Evolutionary conservation across 2,113 vertebrate species (phyloP).

Genomic region (Plestiodon gilberti): DNA sequence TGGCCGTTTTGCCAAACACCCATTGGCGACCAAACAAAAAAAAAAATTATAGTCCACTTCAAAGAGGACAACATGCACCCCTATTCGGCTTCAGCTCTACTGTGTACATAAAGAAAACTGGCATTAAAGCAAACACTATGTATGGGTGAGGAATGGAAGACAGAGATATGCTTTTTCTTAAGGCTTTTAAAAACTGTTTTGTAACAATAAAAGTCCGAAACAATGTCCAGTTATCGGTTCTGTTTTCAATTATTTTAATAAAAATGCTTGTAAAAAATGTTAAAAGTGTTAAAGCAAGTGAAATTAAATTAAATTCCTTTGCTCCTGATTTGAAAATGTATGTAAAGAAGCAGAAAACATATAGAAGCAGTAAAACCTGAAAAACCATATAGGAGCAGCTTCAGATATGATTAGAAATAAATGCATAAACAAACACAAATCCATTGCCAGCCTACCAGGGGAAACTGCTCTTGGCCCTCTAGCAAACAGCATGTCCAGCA

Average conservation of each 20-base stretch:
- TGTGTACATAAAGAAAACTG: not conserved
- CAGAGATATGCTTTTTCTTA: not conserved
- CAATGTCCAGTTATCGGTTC: not conserved
- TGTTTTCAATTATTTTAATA: not conserved
- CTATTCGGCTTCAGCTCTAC: no score
- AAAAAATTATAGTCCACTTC: not conserved
- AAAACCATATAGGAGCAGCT: not conserved
- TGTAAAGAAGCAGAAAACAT: not conserved
- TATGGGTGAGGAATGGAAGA: not conserved
- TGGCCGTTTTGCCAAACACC: not conserved
- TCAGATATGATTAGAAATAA: not conserved
- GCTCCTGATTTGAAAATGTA: not conserved
- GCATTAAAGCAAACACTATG: not conserved
- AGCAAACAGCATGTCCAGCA: no score
- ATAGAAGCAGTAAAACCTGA: not conserved
- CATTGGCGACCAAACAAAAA: not conserved
- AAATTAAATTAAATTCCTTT: not conserved
- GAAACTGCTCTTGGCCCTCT: no score
- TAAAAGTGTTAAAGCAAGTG: not conserved
- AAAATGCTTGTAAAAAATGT: not conserved
- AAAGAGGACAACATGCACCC: not conserved
- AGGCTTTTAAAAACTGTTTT: no score
- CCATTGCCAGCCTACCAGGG: no score
- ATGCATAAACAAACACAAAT: no score
- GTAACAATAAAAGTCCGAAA: not conserved